phyloP scores from a whole-genome alignment of 2,888 invertebrate species.

The Euspilapteryx auroguttella region DNA sequence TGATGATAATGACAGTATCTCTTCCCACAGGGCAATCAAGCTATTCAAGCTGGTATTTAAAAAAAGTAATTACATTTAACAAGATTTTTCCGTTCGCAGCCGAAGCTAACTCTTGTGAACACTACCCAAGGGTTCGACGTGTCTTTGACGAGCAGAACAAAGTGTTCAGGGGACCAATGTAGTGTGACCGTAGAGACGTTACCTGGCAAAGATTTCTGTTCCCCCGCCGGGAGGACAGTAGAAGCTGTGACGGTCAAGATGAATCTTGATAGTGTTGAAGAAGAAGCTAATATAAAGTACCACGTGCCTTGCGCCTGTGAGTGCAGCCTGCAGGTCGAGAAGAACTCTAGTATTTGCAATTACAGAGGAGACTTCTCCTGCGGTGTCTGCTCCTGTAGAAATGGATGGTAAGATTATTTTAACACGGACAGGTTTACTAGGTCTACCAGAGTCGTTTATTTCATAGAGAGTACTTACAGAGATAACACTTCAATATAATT shows the following conservation, averaged over 20 bases:
- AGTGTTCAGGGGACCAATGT: conserved; percentile 1
- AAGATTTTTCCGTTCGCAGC: too few relatives aligned
- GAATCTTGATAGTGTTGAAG: conserved; percentile 14
- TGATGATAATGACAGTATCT: too few relatives aligned
- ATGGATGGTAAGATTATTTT: conserved; percentile 41
- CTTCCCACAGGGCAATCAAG: too few relatives aligned
- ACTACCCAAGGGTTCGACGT: conserved; percentile 1
- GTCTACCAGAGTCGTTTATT: too few relatives aligned
- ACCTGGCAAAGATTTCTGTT: conserved; percentile 20
- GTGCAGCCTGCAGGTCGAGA: conserved; percentile 22
- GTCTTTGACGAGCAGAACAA: neutral
- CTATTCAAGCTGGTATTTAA: too few relatives aligned
- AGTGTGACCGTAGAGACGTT: conserved; percentile 11
- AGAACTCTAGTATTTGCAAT: conserved; percentile 35
- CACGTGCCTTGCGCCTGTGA: conserved; percentile 34
- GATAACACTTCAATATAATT: too few relatives aligned
- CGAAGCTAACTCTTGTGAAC: too few relatives aligned
- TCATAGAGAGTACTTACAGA: too few relatives aligned
- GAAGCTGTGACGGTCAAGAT: conserved; percentile 21
- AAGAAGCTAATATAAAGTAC: conserved; percentile 19
- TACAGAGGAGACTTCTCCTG: conserved; percentile 57
- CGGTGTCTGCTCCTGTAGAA: conserved; percentile 64
- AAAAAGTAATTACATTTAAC: too few relatives aligned
- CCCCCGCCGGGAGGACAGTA: conserved; percentile 10
- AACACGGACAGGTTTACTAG: too few relatives aligned